Conservation (phyloP, 2,113 vertebrate species). For the Semnornis frantzii region DNA sequence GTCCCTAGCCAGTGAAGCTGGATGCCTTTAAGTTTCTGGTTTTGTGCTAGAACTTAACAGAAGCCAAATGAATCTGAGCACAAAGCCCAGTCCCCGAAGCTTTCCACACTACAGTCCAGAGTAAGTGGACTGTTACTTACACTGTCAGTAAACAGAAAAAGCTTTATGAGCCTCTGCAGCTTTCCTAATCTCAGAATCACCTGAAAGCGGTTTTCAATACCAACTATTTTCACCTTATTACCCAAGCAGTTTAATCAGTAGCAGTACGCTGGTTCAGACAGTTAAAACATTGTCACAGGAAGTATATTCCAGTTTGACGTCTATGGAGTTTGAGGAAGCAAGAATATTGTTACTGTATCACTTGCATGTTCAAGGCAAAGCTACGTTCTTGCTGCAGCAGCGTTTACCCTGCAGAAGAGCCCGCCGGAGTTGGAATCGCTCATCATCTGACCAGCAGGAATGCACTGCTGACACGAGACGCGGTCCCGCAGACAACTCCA, state of each 20-base stretch:
- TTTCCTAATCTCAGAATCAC: background rate
- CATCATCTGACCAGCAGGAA: accelerated
- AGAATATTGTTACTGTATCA: accelerated
- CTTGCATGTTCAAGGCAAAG: background rate
- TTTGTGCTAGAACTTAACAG: background rate
- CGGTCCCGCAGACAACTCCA: background rate
- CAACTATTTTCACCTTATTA: background rate
- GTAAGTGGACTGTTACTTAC: background rate
- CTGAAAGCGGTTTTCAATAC: background rate
- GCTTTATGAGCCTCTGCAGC: background rate
- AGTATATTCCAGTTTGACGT: background rate
- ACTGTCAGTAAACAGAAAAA: background rate
- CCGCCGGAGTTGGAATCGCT: accelerated
- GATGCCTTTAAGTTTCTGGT: background rate
- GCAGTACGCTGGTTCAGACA: background rate
- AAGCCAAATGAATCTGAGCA: background rate
- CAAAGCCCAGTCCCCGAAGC: background rate
- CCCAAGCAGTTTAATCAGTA: background rate
- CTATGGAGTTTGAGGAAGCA: accelerated
- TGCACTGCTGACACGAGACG: background rate
- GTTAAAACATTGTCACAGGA: background rate
- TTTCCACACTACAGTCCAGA: background rate
- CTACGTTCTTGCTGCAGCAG: background rate
- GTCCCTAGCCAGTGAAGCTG: background rate
- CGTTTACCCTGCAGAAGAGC: accelerated